Base-by-base conservation (phyloP, 1,140 invertebrate species). In the Drosophila kohkoa region DNA sequence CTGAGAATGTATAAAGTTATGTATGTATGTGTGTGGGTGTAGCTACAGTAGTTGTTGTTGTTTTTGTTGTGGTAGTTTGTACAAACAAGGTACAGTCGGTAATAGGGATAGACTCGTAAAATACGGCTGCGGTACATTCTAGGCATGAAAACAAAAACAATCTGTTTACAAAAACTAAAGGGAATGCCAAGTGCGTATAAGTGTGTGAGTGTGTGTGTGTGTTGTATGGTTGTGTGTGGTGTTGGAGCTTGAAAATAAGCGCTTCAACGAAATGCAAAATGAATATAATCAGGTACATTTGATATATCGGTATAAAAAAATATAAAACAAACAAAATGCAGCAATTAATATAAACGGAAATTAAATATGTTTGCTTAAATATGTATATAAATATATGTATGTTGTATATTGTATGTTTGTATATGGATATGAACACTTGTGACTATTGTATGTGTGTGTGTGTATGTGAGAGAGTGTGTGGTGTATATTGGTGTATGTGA, bases 231-330 rank as follows among this genome's bases (percentile, higher is more conserved):
- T 43, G 59, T 75, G 49, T 62, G 38, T 60, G 46, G 54, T 57
- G 51, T 32, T 54, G 2, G 52, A 38, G 52, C 32, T 62, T 69
- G 20, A 30, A 69, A 71, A 71, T 63, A 74, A 75, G 74, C 60
- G 72, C 60, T 75, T 70, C 51, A 83, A 85, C 66, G 66, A 80
- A 89, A 85, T 89, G 81, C 85, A 85, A 89, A 89, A 89, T 89
- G 85, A 89, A 79, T 89, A 89, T 89, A 89, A 89, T 89, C 85
- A 89, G 85, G 85, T 89, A 89, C 85, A 89, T 89, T 89, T 90
- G 81, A 89, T 89, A 89, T 90, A 89, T 90, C 78, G 85, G 85
- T 89, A 76, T 54, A 81, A 73, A 77, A 74, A 51, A 73, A 65
- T 68, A 72, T 70, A 66, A 65, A 65, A 75, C 69, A 88, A 83